Evolutionary conservation across 2,113 vertebrate genomes (phyloP).

Genomic region (Apistogramma diplotaenia): DNA sequence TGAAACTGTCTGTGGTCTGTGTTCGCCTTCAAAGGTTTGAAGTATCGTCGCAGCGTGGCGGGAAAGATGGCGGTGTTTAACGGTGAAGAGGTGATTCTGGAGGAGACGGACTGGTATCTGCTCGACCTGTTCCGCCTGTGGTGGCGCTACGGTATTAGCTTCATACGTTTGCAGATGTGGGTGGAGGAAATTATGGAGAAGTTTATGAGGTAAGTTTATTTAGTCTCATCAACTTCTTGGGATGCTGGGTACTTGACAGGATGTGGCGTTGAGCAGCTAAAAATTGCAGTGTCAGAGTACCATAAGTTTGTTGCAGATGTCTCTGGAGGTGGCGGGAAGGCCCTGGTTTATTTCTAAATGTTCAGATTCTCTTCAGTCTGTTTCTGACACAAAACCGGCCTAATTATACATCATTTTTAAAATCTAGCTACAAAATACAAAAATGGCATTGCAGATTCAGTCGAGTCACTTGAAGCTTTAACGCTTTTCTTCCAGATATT

Average conservation of each 20-base stretch:
- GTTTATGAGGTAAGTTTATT: constrained; percentile 90
- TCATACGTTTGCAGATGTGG: constrained; percentile 98
- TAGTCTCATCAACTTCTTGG: not conserved
- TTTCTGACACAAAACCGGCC: not conserved
- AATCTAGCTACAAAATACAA: not conserved
- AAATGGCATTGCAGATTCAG: not conserved
- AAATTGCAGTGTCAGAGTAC: not conserved
- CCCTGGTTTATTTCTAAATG: not conserved
- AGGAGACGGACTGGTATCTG: constrained; percentile 98
- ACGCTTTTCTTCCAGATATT: not conserved
- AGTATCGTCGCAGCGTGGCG: constrained; percentile 87
- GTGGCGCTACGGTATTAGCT: constrained; percentile 99
- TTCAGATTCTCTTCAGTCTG: not conserved
- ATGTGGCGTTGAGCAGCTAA: not conserved
- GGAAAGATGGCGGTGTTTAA: constrained; percentile 93
- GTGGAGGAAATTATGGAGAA: constrained; percentile 99
- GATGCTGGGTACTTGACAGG: not conserved
- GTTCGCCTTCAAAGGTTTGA: constrained; percentile 79
- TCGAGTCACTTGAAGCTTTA: not conserved
- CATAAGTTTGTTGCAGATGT: not conserved
- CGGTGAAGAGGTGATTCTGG: constrained; percentile 88
- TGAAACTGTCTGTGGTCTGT: not conserved
- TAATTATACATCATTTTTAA: not conserved
- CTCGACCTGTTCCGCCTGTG: constrained; percentile 93
- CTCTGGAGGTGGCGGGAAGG: not conserved